Evolutionary conservation across 1,140 invertebrate genomes (phyloP), one percentile per base, ranked within the genome.

Genomic region (Pantala flavescens): DNA sequence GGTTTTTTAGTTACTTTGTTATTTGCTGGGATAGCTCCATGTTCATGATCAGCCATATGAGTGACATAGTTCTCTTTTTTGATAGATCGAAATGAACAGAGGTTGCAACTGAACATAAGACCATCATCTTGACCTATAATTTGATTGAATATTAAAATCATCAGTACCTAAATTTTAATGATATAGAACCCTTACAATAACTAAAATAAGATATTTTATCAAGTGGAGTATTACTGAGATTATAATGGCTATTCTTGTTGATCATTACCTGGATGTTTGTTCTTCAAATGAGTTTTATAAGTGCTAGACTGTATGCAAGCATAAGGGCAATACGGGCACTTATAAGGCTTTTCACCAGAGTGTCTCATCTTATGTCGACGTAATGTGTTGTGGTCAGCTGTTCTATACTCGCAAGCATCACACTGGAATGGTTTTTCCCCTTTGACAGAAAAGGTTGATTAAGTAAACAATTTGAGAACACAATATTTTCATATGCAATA

Each of bases 391-490:
- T 94, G 92, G 80, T 95, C 92, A 0, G 89, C 86, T 7, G 91
- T 89, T 5, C 85, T 83, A 81, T 94, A 96, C 11, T 85, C 83
- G 82, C 95, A 97, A 49, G 85, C 82, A 42, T 89, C 85, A 80
- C 95, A 97, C 24, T 86, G 84, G 81, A 93, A 96, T 0, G 93
- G 93, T 79, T 94, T 94, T 77, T 91, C 90, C 78, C 90, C 90
- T 89, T 80, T 80, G 83, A 73, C 14, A 75, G 73, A 78, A 78
- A 36, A 2, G 23, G 76, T 70, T 9, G 9, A 75, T 24, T 10
- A 24, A 73, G 19, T 70, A 70, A 70, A 23, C 19, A 70, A 70
- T 55, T 55, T 55, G 49, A n/a, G n/a, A n/a, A n/a, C n/a, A n/a
- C n/a, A n/a, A n/a, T n/a, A n/a, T n/a, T n/a, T n/a, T n/a, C n/a